These are phyloP conservation scores for Chiroxiphia lanceolata DNA, from an alignment of 2,797 vertebrate species.

Conservation along the genomic window DNA sequence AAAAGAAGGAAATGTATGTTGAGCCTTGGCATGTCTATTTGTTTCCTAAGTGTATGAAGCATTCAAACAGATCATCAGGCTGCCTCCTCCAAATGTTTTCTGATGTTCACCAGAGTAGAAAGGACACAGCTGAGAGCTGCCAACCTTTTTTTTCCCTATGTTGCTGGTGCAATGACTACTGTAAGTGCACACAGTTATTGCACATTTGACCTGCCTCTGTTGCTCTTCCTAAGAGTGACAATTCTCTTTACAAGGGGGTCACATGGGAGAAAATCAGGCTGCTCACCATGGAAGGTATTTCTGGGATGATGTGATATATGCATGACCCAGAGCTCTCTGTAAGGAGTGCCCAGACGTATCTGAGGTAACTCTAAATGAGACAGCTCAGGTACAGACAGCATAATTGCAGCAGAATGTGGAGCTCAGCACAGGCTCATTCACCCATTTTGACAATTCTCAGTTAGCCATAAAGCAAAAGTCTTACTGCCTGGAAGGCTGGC, in stretches of 20 bases:
- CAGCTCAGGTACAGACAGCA: not conserved
- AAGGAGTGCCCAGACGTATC: not conserved
- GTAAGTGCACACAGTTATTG: not conserved
- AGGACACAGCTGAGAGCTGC: not conserved
- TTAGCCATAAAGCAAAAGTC: not conserved
- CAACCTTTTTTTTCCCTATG: not conserved
- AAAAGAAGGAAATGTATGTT: not conserved
- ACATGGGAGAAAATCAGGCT: not conserved
- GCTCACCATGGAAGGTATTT: not conserved
- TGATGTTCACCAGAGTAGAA: not conserved
- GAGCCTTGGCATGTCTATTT: not conserved
- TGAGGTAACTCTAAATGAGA: not conserved
- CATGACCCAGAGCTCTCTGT: not conserved
- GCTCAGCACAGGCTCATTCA: not conserved
- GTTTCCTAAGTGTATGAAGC: not conserved
- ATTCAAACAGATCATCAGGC: not conserved
- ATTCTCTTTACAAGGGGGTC: not conserved
- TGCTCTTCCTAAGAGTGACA: not conserved
- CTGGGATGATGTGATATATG: not conserved
- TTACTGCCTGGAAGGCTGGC: not conserved
- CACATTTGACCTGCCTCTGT: not conserved
- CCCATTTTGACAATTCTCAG: not conserved
- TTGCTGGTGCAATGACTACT: not conserved
- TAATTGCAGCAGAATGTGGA: not conserved
- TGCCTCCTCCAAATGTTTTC: not conserved